Evolutionary conservation across 2,113 vertebrate genomes (phyloP).

Genomic region (Scomber japonicus): DNA sequence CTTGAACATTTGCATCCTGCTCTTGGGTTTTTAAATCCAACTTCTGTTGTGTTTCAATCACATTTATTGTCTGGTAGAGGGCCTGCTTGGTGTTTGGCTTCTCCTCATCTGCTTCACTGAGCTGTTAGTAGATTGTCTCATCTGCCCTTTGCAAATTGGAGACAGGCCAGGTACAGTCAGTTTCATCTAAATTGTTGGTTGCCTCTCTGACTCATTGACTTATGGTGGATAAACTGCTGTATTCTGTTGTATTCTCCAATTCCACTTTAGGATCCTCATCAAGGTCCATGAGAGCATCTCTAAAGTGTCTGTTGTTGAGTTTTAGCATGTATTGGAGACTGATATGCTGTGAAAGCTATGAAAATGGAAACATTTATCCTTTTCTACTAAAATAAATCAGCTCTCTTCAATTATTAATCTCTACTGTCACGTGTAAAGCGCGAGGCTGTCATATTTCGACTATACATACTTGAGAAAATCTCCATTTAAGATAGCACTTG

Average conservation of each 20-base stretch:
- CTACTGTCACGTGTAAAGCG: background rate
- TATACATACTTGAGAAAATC: background rate
- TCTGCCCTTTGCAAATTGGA: slow-evolving; percentile 29
- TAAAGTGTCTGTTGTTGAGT: slow-evolving; percentile 5
- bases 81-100: background rate
- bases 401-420: background rate
- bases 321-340: background rate
- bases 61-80: slow-evolving; percentile 2
- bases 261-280: slow-evolving; percentile 11
- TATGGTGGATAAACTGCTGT: background rate
- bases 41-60: slow-evolving; percentile 18
- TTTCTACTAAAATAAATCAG: background rate
- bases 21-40: slow-evolving; percentile 5
- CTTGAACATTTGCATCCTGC: background rate
- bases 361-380: background rate
- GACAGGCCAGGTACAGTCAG: slow-evolving; percentile 20
- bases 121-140: slow-evolving; percentile 19
- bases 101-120: slow-evolving; percentile 21
- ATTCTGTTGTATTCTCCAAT: background rate
- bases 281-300: background rate
- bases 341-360: background rate
- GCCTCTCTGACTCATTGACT: slow-evolving; percentile 31
- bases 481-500: background rate
- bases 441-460: background rate
- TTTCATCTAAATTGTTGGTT: slow-evolving; percentile 16